Base-by-base conservation (phyloP, 2,797 vertebrate species). In the Lophotriccus pileatus region DNA sequence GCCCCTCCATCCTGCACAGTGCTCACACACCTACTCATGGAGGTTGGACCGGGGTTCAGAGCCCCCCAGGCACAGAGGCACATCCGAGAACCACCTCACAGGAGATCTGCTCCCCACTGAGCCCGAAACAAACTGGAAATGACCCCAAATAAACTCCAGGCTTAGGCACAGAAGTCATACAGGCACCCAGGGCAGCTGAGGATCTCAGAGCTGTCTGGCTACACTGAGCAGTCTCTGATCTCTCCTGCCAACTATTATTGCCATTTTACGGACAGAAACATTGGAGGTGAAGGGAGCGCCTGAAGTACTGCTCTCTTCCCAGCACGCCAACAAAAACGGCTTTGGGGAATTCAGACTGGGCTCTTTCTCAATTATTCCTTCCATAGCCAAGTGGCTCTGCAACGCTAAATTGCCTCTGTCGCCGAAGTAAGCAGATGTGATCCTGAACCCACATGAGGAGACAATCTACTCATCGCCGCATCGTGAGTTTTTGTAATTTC, bases 361-460 rank as follows among this genome's bases (percentile, higher is more conserved):
- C 49, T 43, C 86, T 28, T 64, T 46, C 93, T 89, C 88, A 84
- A 46, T 95, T 95, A 91, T 87, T 95, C 32, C 74, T 53, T 70
- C 72, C 34, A 17, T 37, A 89, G 87, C 86, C 80, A 89, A 92
- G 83, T 64, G 64, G 74, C 62, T 94, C 89, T 44, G 84, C 63
- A 53, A 64, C 0, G 6, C 73, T 87, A 66, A 93, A 95, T 91
- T 81, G 91, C 88, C 91, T 66, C 76, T 76, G 82, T 44, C 73
- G 64, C 64, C 36, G 66, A 79, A 89, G 52, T 39, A 92, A 87
- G 92, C 84, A 91, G 94, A 85, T 78, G 76, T 67, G 83, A 94
- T 89, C 37, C 75, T 72, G 81, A 93, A 94, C 74, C 79, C 90
- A 80, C 78, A 73, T 6, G 30, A 92, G n/a, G 72, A 94, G 90